Evolutionary conservation across 2,888 invertebrate genomes (phyloP), one percentile per base, ranked within the genome.

Genomic region (Iphiclides podalirius): DNA sequence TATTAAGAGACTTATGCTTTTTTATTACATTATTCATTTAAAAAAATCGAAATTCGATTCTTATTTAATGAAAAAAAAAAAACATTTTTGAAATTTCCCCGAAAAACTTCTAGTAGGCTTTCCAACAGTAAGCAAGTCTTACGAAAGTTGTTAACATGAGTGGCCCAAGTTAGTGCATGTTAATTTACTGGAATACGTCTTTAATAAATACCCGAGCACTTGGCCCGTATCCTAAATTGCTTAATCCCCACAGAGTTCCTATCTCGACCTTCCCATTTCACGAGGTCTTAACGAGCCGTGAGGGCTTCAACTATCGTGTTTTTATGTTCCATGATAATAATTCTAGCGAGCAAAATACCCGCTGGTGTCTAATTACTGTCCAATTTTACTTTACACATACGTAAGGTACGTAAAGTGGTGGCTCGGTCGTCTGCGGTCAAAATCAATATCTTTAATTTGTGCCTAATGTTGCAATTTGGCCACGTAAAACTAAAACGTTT

Each of bases 301-400:
- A 68, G 70, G 61, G 68, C 62, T 57, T 61, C 59, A 63, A 67
- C 70, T 67, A 67, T 67, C 60, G 60, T 49, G 61, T 61, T 68
- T 71, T 72, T 72, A 72, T 63, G 68, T 54, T 35, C 40, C 26
- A 33, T 4, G 23, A 38, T 34, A 45, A 16, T 37, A 33, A 23
- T 39, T 33, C 16, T 20, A 6, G 1, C 2, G 6, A 37, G 33
- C 11, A 14, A 33, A 13, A 17, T 38, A 38, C 13, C 28, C 28
- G 15, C 40, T 16, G 0, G 28, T 40, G 31, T 16, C 15, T 28
- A 15, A 28, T 23, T 20, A 20, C 20, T 20, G 20, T 38, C 20
- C 23, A n/a, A 16, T 35, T n/a, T n/a, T n/a, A n/a, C n/a, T n/a
- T n/a, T n/a, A n/a, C n/a, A n/a, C n/a, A n/a, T n/a, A n/a, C n/a